Base-by-base conservation (phyloP, 2,888 invertebrate genomes). In the Drosophila mulleri region DNA sequence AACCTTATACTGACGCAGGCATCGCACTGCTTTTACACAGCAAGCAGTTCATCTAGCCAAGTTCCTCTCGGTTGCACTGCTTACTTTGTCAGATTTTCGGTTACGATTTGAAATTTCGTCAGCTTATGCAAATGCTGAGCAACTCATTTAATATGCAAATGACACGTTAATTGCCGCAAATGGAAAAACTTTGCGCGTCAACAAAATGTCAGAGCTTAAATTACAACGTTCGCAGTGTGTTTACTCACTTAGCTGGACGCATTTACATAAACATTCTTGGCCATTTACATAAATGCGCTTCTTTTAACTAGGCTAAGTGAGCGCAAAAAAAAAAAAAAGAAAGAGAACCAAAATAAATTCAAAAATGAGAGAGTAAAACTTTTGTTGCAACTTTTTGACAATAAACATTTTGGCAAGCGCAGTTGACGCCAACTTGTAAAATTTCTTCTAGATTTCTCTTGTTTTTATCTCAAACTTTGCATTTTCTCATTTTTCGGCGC, bases 391-490 rank as follows among this genome's bases (percentile, higher is more conserved):
- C 72, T 86, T 53, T 50, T 72, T 79, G 74, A 78, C 78, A 88
- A 78, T 87, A 86, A 83, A 83, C 79, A 88, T 87, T 86, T 84
- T 86, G 84, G 87, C 89, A 72, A 61, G 53, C 56, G 56, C 63
- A 71, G 72, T 67, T 71, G 75, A 73, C 54, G 67, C 64, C 68
- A 63, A 67, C 75, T 78, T 65, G 78, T 59, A 66, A 78, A 72
- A 75, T 73, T 67, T 65, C 48, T 39, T 60, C 26, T 26, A 35
- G 14, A 39, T 50, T 20, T 41, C 26, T 20, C 50, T 44, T 67
- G 67, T 70, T 82, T 74, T 72, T 61, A 29, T 44, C 32, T 48
- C 50, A 23, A 48, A 63, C 59, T 76, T 80, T 83, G 73, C 67
- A 66, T 72, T 67, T 50, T 74, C 67, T 63, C 72, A 67, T 66